Percentiles rank a stretch among this genome's conserved stretches.
phyloP scores from a whole-genome alignment of 2,113 vertebrate genomes.

The Gymnocephalus cernua region DNA sequence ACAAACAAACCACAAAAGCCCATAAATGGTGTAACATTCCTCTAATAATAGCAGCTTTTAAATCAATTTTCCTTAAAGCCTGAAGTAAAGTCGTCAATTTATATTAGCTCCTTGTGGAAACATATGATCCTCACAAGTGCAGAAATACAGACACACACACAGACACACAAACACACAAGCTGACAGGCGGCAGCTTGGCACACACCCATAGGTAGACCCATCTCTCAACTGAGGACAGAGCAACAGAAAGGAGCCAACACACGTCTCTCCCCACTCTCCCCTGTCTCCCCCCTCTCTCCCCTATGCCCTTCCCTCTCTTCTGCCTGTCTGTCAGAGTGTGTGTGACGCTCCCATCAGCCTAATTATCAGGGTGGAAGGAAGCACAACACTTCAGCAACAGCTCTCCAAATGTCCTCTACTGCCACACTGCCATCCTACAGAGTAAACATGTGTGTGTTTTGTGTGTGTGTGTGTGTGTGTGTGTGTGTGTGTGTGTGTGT shows the following conservation, averaged over 20 bases:
- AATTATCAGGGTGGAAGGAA: slow-evolving; percentile 64
- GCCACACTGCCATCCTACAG: slow-evolving; percentile 46
- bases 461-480: not conserved
- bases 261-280: not conserved
- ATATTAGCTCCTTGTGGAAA: not conserved
- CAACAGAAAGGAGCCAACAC: slow-evolving; percentile 39
- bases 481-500: slow-evolving; percentile 9
- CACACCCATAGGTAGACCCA: slow-evolving; percentile 5
- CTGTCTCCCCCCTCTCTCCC: not conserved
- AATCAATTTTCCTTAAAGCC: not conserved
- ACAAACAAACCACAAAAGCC: not conserved
- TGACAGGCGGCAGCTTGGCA: slow-evolving; percentile 29
- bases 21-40: not conserved
- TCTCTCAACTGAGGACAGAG: slow-evolving; percentile 37
- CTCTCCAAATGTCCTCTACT: slow-evolving; percentile 68
- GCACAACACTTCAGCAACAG: slow-evolving; percentile 53
- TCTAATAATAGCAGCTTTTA: not conserved
- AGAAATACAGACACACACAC: slow-evolving; percentile 6
- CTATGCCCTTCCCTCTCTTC: slow-evolving; percentile 38
- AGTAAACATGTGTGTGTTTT: not conserved
- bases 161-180: not conserved
- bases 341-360: slow-evolving; percentile 67
- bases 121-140: not conserved
- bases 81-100: not conserved
- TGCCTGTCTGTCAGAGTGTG: slow-evolving; percentile 52